Base-by-base conservation (phyloP, 2,888 invertebrate genomes). In the Plebejus argus region DNA sequence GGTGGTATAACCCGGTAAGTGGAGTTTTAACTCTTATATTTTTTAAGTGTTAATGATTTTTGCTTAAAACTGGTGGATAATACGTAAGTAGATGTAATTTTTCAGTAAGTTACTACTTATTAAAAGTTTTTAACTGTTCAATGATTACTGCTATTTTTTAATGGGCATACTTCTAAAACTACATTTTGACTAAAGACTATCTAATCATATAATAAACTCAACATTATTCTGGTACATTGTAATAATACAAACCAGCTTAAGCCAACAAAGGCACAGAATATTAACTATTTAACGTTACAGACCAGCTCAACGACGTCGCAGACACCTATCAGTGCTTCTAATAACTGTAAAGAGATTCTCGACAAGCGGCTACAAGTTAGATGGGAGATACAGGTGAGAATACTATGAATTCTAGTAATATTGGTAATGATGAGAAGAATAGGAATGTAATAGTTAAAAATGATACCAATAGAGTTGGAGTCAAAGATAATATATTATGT, bases 1-100 rank as follows among this genome's bases (percentile, higher is more conserved):
- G 98, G 98, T 98, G 98, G 98, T 98, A 98, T 93, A 97, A 97
- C 90, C 97, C 98, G 90, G 98, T 98, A 95, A 98, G 98, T 97
- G 95, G 56, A 20, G 18, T 45, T 76, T 53, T 72, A 53, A 23
- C 20, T 49, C 2, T 56, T 70, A 72, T 49, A 53, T 49, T 18
- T 3, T 33, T 39, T n/a, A n/a, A 20, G 12, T 72, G 12, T 49
- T 12, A 20, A 8, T 45, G 49, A 74, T 74, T 23, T 45, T 12
- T 45, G 23, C 74, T 66, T 6, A 15, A 66, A 28, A 28, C 15
- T 66, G 28, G 28, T 28, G 28, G 66, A 28, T 5, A 28, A 28
- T 66, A 66, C 66, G 66, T 66, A 28, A 66, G 28, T 56, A 3
- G 49, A 49, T 4, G 15, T 18, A 49, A 15, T 39, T 39, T 10